Evolutionary conservation across 2,113 vertebrate genomes (phyloP), one percentile per base, ranked within the genome.

Genomic region (Falcunculus frontatus): DNA sequence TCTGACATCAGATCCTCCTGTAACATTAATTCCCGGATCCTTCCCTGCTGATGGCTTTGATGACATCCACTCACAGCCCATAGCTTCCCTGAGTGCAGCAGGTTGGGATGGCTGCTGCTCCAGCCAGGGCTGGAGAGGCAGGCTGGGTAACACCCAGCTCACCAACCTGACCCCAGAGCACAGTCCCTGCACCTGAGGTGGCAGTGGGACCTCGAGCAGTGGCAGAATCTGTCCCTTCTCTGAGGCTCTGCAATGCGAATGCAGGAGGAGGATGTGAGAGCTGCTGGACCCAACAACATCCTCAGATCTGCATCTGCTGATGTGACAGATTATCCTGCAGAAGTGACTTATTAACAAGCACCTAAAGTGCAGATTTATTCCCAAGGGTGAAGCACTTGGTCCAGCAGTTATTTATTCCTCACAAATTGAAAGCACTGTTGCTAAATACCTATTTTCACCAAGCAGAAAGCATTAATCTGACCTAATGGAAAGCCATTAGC

Each of bases 401-500:
- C 65, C 79, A 88, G 60, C 72, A 82, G 69, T 86, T 90, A 87
- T 87, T 96, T 95, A 90, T 92, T 89, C 85, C 68, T 84, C 79
- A 77, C 79, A 80, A 93, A 85, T 65, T 39, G 84, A 91, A 89
- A 93, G 76, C 59, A 47, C 29, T 86, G 60, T 73, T 90, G 88
- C 76, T 95, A 93, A 96, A 95, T 89, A 94, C 49, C 73, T 92
- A 68, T 93, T 93, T 88, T 83, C 79, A 88, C 68, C 63, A 21
- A 93, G 86, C 59, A 96, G 86, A 82, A 93, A 73, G 73, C 83
- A 92, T 93, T 89, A 89, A 94, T 93, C 83, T 84, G 88, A 78
- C 64, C 80, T 90, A 93, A 95, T 90, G 69, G 76, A 92, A 96
- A 93, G 46, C 69, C 83, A 94, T 96, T 96, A 96, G 92, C 64